A percentile compares a stretch with the other conserved stretches of the same genome.
These are phyloP conservation scores for Pseudomugil tenellus DNA, from an alignment of 2,797 vertebrate genomes.

Conservation along the genomic window DNA sequence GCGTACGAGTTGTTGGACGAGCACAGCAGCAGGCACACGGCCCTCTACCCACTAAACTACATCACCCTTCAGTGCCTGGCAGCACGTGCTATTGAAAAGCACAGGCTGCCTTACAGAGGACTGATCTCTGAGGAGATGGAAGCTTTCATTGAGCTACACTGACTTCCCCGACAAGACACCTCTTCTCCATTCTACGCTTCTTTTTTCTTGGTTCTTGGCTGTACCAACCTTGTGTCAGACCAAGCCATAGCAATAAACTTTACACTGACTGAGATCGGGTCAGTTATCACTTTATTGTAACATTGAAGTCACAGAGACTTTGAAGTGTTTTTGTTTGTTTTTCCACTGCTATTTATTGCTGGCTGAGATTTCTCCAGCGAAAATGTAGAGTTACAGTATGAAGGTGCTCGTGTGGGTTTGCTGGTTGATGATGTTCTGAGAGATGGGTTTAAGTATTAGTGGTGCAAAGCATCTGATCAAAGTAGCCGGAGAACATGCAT, in stretches of 20 bases:
- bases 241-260: slow-evolving; percentile 76
- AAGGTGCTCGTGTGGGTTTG: slow-evolving; percentile 50
- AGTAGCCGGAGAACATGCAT: slow-evolving; percentile 57
- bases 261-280: slow-evolving; percentile 42
- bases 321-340: slow-evolving; percentile 32
- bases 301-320: slow-evolving; percentile 26
- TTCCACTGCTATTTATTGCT: slow-evolving; percentile 43
- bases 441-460: slow-evolving; percentile 33
- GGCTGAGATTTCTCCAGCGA: slow-evolving; percentile 31
- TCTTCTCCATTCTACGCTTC: slow-evolving; percentile 22
- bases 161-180: slow-evolving; percentile 52
- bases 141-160: slow-evolving; percentile 96
- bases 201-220: slow-evolving; percentile 36
- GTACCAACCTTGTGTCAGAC: slow-evolving; percentile 52
- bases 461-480: slow-evolving; percentile 48
- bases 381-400: slow-evolving; percentile 22
- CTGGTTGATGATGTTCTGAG: slow-evolving; percentile 33
- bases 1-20: slow-evolving; percentile 93
- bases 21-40: slow-evolving; percentile 87
- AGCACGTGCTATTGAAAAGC: slow-evolving; percentile 90
- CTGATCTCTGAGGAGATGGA: slow-evolving; percentile 95
- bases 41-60: slow-evolving; percentile 91
- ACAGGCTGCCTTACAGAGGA: slow-evolving; percentile 95
- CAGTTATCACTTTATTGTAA: slow-evolving; percentile 43
- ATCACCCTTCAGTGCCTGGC: slow-evolving; percentile 97